phyloP scores from a whole-genome alignment of 2,888 invertebrate species.

The Eucera pruinosa region DNA sequence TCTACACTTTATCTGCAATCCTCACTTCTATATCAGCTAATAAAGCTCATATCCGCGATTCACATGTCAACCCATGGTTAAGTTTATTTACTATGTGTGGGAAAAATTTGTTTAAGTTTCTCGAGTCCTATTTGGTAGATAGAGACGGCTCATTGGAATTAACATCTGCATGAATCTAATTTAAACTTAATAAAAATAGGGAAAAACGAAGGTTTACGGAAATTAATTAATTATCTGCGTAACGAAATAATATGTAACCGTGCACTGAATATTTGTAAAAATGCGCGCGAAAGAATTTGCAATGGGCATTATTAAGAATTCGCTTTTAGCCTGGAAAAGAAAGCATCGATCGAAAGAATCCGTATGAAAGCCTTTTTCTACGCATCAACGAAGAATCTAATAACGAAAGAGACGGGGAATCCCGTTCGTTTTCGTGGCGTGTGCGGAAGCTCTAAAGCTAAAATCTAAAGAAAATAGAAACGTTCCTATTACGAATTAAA shows the following conservation, averaged over 20 bases:
- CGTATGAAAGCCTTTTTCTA: not conserved
- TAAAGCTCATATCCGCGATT: too few relatives aligned
- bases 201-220: not conserved
- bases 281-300: not conserved
- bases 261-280: not conserved
- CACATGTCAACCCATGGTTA: too few relatives aligned
- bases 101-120: too few relatives aligned
- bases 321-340: not conserved
- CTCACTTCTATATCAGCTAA: too few relatives aligned
- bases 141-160: too few relatives aligned
- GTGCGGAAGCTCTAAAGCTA: slow-evolving; percentile 33
- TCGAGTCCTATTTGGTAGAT: too few relatives aligned
- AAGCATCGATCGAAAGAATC: slow-evolving; percentile 20
- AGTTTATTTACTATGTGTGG: too few relatives aligned
- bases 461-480: not conserved
- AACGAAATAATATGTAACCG: not conserved
- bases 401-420: not conserved
- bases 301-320: slow-evolving; percentile 11
- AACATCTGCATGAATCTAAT: slow-evolving; percentile 34
- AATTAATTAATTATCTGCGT: not conserved
- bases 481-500: slow-evolving; percentile 10
- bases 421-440: not conserved
- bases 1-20: too few relatives aligned
- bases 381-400: not conserved
- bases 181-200: slow-evolving; percentile 35